Conservation (phyloP, 64 coral and sea anemone species). For the Hydrozoanthus tunicans region DNA sequence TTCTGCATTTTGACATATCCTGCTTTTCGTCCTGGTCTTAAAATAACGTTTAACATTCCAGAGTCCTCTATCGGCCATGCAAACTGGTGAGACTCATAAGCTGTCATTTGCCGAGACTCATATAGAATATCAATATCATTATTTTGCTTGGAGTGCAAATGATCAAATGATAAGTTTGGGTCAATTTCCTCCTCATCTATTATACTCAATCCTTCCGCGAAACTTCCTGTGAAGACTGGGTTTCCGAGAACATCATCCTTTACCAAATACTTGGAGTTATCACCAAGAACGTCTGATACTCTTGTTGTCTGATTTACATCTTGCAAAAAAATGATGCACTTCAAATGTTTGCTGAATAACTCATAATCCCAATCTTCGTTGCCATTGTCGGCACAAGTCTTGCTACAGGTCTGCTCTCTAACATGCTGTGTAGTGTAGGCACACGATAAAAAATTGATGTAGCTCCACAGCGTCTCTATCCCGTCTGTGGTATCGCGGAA, state of each 20-base stretch:
- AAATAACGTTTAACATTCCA: slow-evolving; percentile 14
- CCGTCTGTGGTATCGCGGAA: too few species aligned
- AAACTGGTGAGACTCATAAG: neutral
- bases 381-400: too few species aligned
- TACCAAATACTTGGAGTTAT: neutral
- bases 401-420: too few species aligned
- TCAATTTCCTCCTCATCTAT: neutral
- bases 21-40: slow-evolving; percentile 22
- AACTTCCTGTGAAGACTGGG: slow-evolving; percentile 13
- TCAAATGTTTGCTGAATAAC: neutral
- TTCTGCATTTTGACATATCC: slow-evolving; percentile 46
- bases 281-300: slow-evolving; percentile 13
- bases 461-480: too few species aligned
- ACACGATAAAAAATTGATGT: too few species aligned
- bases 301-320: neutral
- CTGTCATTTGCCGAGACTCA: neutral
- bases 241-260: neutral
- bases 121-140: slow-evolving; percentile 27
- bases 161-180: neutral
- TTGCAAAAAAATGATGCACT: neutral
- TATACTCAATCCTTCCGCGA: slow-evolving; percentile 12
- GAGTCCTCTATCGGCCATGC: neutral
- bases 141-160: neutral
- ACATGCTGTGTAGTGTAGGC: too few species aligned
- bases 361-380: too few species aligned